A percentile compares a stretch with the other conserved stretches of the same genome.
Conservation (phyloP, 35 echinoderm and acorn worm genomes). For the Ophiothrix spiculata region DNA sequence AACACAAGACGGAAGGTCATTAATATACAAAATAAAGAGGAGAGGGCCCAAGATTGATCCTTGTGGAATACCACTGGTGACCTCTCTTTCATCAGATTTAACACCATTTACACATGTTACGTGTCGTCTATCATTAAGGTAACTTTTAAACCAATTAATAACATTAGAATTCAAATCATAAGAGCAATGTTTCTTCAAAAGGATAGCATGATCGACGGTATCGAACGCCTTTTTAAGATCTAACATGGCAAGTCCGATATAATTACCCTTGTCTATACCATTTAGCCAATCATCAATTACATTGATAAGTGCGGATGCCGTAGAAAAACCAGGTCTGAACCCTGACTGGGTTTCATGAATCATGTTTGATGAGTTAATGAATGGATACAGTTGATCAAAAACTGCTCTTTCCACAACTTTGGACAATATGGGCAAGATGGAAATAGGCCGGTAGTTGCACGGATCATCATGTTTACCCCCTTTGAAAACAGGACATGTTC, state of each 20-base stretch:
- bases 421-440: slow-evolving; percentile 20
- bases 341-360: slow-evolving; percentile 27
- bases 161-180: neutral
- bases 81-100: too few species aligned
- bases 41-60: too few species aligned
- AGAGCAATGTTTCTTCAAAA: neutral
- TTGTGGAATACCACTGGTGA: too few species aligned
- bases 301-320: neutral
- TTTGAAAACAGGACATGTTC: slow-evolving; percentile 11
- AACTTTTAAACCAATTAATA: slow-evolving; percentile 16
- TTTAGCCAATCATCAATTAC: slow-evolving; percentile 21
- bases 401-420: slow-evolving; percentile 35
- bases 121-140: too few species aligned
- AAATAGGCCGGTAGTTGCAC: slow-evolving; percentile 37
- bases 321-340: slow-evolving; percentile 21
- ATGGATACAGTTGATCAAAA: slow-evolving; percentile 35
- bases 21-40: too few species aligned
- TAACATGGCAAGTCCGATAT: slow-evolving; percentile 20
- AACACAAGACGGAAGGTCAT: too few species aligned
- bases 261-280: slow-evolving; percentile 27
- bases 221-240: slow-evolving; percentile 24
- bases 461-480: neutral
- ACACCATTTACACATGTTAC: too few species aligned
- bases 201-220: neutral
- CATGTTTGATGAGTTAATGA: slow-evolving; percentile 18